These are phyloP conservation scores for Cephus runcator DNA, from an alignment of 2,888 invertebrate genomes.

Conservation along the genomic window DNA sequence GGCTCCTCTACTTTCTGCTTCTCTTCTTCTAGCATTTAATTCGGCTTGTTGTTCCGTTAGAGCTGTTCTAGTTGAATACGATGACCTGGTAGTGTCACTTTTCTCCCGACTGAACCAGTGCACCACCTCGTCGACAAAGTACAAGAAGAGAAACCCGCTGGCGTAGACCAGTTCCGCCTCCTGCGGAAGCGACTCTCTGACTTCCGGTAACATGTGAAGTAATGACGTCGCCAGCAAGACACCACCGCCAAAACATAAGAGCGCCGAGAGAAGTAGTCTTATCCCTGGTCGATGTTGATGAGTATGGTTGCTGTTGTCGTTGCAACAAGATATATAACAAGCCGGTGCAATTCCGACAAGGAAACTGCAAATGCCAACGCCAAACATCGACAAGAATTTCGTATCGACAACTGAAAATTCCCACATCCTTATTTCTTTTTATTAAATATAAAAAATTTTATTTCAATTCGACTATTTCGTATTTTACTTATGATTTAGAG, in stretches of 20 bases:
- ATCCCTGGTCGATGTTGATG: slow-evolving; percentile 48
- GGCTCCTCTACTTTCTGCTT: neutral
- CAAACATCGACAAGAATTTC: slow-evolving; percentile 75
- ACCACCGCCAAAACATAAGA: slow-evolving; percentile 85
- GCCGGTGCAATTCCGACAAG: slow-evolving; percentile 77
- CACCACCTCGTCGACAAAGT: slow-evolving; percentile 78
- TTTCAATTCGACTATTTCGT: neutral
- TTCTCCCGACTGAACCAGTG: slow-evolving; percentile 73
- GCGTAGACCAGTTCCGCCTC: slow-evolving; percentile 76
- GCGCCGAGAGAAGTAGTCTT: slow-evolving; percentile 74
- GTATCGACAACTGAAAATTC: slow-evolving; percentile 58
- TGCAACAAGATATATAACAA: slow-evolving; percentile 71
- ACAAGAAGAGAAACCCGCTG: slow-evolving; percentile 77
- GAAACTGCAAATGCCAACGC: slow-evolving; percentile 77
- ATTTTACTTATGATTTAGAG: neutral
- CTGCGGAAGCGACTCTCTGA: slow-evolving; percentile 70
- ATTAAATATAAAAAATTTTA: neutral
- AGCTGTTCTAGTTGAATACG: neutral
- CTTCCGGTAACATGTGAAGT: slow-evolving; percentile 85
- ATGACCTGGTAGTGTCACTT: neutral
- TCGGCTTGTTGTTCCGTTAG: neutral
- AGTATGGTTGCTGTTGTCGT: slow-evolving; percentile 42
- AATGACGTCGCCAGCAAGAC: slow-evolving; percentile 81
- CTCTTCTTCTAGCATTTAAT: neutral
- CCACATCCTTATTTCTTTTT: neutral